Base-by-base conservation (phyloP, 1,140 invertebrate species). In the Trichomalopsis sarcophagae region DNA sequence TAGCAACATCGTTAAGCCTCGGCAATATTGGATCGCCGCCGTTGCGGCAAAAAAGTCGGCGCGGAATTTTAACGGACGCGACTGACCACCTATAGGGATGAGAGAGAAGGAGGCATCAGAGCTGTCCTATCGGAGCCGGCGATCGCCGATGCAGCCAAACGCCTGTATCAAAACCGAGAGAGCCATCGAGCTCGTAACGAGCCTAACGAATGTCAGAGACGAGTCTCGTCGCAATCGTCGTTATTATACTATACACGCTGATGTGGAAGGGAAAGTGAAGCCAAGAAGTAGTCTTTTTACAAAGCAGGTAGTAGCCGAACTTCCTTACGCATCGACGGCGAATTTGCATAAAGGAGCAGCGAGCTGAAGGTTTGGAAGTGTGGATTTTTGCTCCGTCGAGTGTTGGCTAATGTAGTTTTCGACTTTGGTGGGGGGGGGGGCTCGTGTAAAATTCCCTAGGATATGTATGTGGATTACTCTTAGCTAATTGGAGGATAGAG, bases 121-220 rank as follows among this genome's bases (percentile, higher is more conserved):
- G 4, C 23, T 82, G 74, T 82, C 81, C 27, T 62, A 62, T 62
- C 55, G 17, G 55, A 62, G 21, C 21, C 55, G n/a, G n/a, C 27
- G 47, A 40, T 21, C 47, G 81, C n/a, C 71, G 81, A 82, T 82
- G 73, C 87, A 40, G 2, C 74, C 62, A 71, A 84, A 77, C 62
- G 81, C 71, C 21, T 30, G 74, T 77, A 78, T 84, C 76, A 88
- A 84, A 86, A 84, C 44, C 50, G 23, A 68, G 33, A 68, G 55
- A 44, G 33, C 33, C 27, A 36, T 78, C 66, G 62, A 50, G 33
- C 55, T 78, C 62, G 75, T 47, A 84, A 78, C 62, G 62, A 77
- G 47, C 74, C 75, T 78, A 84, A 78, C 75, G 74, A 84, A 69
- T 33, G 62, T 77, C 75, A 62, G 62, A 62, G 62, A 62, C 55